Base-by-base conservation (phyloP, 1,140 invertebrate genomes). In the Drosophila navojoa region DNA sequence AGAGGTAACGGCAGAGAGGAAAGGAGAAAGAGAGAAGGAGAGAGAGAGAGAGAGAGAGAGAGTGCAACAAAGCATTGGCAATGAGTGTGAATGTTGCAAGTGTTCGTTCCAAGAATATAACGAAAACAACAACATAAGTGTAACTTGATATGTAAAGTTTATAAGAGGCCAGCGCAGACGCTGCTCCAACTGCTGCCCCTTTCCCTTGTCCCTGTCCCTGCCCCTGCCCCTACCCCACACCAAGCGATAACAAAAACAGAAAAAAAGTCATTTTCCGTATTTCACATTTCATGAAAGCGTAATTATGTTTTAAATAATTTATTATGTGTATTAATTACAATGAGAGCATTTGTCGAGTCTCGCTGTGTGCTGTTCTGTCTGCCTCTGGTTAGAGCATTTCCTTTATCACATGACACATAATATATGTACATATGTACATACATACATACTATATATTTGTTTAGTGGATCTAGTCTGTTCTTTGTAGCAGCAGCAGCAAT, bases 141-240 rank as follows among this genome's bases (percentile, higher is more conserved):
- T 79, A 87, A 87, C 54, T 74, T 87, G 82, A 87, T 87, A 87
- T 79, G 79, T 63, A 87, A 79, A 87, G 82, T 87, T 86, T 87
- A 87, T 69, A 73, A 86, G 82, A 87, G 82, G 79, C 79, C 79
- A 86, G 63, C 35, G 40, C 70, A 52, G 49, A 9, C 44, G 58
- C 58, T 54, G 22, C 11, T 45, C n/a, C 62, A 49, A 15, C 57
- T 4, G 7, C 16, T 2, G 10, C 27, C 25, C 19, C 1, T 22
- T 22, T 22, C 19, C 19, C 19, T 2, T n/a, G n/a, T n/a, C n/a
- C 25, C 27, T 10, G 10, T 16, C 49, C 38, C 10, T 5, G 4
- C 22, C 2, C n/a, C 15, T 9, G 4, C 9, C 7, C 27, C 7
- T 5, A 10, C 19, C 15, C 4, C 25, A 40, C 7, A 10, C 32